A percentile compares a stretch with the other conserved stretches of the same genome.
phyloP scores from a whole-genome alignment of 2,888 invertebrate genomes.

The Yponomeuta sedellus region DNA sequence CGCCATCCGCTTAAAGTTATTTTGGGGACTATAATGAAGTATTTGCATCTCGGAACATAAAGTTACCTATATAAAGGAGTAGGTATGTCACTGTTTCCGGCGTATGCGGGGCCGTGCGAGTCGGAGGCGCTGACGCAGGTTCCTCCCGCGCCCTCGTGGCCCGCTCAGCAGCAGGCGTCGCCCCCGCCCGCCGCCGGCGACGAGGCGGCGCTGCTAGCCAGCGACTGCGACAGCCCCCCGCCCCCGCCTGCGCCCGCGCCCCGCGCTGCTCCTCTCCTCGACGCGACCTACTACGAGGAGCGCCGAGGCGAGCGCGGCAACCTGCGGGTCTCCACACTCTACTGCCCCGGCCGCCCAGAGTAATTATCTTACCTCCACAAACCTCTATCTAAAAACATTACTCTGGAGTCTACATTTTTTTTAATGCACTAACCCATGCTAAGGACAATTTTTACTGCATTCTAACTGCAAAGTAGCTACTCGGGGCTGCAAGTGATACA shows the following conservation, averaged over 20 bases:
- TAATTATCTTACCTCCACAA: conserved; percentile 40
- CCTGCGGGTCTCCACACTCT: conserved; percentile 77
- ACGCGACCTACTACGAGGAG: conserved; percentile 72
- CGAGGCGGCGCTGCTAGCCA: conserved; percentile 45
- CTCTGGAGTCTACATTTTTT: too few relatives aligned
- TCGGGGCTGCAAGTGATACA: too few relatives aligned
- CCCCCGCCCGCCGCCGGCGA: background rate
- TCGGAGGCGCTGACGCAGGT: conserved; percentile 25
- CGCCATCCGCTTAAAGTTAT: too few relatives aligned
- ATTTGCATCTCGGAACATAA: too few relatives aligned
- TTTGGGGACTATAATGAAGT: too few relatives aligned
- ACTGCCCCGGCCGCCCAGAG: conserved; percentile 79
- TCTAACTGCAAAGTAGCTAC: too few relatives aligned
- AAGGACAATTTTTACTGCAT: too few relatives aligned
- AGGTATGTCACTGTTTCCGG: conserved; percentile 50
- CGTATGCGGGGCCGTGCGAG: conserved; percentile 30
- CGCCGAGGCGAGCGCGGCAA: conserved; percentile 74
- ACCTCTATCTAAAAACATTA: background rate
- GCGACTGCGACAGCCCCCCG: conserved; percentile 39
- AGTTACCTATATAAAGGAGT: background rate
- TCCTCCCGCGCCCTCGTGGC: conserved; percentile 3
- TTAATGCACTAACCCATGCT: too few relatives aligned
- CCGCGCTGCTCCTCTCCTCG: conserved; percentile 17
- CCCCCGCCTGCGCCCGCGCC: conserved; percentile 20
- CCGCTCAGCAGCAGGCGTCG: conserved; percentile 22